Percentiles rank a stretch among this genome's conserved stretches.
Evolutionary conservation across 2,797 vertebrate species (phyloP).

Genomic region (Gobio occitaniae): DNA sequence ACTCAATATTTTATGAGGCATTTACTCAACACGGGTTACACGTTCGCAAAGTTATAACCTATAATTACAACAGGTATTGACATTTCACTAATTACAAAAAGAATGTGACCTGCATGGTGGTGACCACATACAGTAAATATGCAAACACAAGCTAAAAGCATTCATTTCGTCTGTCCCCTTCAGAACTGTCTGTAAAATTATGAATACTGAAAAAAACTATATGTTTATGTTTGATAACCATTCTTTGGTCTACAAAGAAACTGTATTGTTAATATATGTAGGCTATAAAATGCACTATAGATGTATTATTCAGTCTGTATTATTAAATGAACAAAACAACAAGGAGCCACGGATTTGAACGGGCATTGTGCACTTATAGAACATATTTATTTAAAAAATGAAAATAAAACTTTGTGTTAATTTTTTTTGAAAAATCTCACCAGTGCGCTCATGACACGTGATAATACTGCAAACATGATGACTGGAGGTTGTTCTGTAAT

Average conservation of each 20-base stretch:
- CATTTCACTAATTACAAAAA: constrained; percentile 95
- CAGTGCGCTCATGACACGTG: constrained; percentile 86
- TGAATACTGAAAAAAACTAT: constrained; percentile 80
- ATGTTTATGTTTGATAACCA: constrained; percentile 74
- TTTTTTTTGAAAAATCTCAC: constrained; percentile 76
- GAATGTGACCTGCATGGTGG: constrained; percentile 85
- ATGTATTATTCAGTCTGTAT: constrained; percentile 69
- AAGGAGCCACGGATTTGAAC: constrained; percentile 82
- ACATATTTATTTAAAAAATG: constrained; percentile 75
- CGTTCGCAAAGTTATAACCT: constrained; percentile 91
- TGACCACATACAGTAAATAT: constrained; percentile 94
- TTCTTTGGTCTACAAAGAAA: constrained; percentile 96
- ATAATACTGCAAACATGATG: constrained; percentile 97
- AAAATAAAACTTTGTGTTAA: constrained; percentile 80
- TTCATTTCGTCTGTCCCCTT: constrained; percentile 88
- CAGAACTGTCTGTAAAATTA: constrained; percentile 80
- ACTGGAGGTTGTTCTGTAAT: constrained; percentile 73
- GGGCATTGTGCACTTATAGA: constrained; percentile 80
- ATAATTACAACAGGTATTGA: constrained; percentile 97
- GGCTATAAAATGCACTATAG: constrained; percentile 54
- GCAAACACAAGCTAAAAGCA: constrained; percentile 91
- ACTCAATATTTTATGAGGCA: constrained; percentile 93
- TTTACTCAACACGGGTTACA: constrained; percentile 95
- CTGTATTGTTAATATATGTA: constrained; percentile 71
- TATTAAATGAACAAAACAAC: constrained; percentile 83